Percentiles rank a stretch among this genome's conserved stretches.
phyloP scores from a whole-genome alignment of 2,113 vertebrate species.

The Pantherophis guttatus region DNA sequence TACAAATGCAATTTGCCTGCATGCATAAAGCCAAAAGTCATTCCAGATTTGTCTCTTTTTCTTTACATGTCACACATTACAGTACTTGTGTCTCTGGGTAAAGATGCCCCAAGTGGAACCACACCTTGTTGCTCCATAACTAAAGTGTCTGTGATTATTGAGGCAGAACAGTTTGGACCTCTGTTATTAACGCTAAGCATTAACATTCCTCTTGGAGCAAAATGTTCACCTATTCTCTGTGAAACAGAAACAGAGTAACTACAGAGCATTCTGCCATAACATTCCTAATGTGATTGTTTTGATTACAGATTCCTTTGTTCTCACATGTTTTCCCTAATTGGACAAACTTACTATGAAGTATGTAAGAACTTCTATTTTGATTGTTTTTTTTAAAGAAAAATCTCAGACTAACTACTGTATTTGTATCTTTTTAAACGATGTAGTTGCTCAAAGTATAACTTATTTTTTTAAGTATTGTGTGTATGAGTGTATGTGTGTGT shows the following conservation, averaged over 20 bases:
- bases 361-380: constrained; percentile 50
- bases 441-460: constrained; percentile 71
- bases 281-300: neutral
- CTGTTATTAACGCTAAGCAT: neutral
- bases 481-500: constrained; percentile 60
- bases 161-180: neutral
- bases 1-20: neutral
- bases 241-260: neutral
- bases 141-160: neutral
- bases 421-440: constrained; percentile 68
- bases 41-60: neutral
- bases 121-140: neutral
- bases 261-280: neutral
- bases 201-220: fast-evolving
- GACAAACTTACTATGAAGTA: constrained; percentile 55
- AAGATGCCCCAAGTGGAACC: neutral
- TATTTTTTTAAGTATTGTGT: constrained; percentile 62
- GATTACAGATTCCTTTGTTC: neutral
- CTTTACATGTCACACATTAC: neutral
- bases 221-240: neutral
- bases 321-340: constrained; percentile 9
- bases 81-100: neutral
- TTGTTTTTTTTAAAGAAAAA: constrained; percentile 31
- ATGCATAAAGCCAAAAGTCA: neutral
- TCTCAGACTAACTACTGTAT: constrained; percentile 63